Evolutionary conservation across 2,888 invertebrate species (phyloP), one percentile per base, ranked within the genome.

Genomic region (Sturmia bella): DNA sequence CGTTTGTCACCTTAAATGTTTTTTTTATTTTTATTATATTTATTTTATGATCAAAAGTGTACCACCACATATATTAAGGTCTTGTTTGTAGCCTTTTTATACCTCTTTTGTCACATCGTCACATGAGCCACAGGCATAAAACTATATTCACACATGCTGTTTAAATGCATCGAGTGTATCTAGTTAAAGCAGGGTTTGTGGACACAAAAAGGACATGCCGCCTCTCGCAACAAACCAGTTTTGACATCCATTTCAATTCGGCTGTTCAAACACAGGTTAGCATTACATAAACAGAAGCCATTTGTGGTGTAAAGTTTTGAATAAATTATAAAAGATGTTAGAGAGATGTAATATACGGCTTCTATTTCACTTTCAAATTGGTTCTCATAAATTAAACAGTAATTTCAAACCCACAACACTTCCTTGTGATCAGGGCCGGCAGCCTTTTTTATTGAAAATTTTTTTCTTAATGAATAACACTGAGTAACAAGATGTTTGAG

Each of bases 71-170:
- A n/a, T n/a, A n/a, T n/a, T n/a, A n/a, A n/a, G 45, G 43, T 43
- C 61, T 77, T 61, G 70, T 66, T 75, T 76, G 80, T 84, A 79
- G 72, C 64, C 61, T 82, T 74, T 82, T 74, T 82, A 80, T 75
- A 80, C 48, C 80, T 77, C 82, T 83, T 84, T 84, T 82, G 74
- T 84, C 84, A 74, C 85, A 86, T 86, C 85, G 59, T 73, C 73
- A 80, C 82, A 82, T 61, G 54, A 57, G 52, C 66, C 39, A 66
- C 39, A 32, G 72, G n/a, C n/a, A 61, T 56, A 56, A 56, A 19
- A 59, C 43, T 11, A 41, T n/a, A 54, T 66, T 27, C 37, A 52
- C 70, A 61, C 59, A 41, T 39, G 61, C 59, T 59, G 57, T 27
- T 72, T 12, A 11, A n/a, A n/a, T n/a, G n/a, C n/a, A n/a, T n/a